Conservation (phyloP, 2,888 invertebrate species). For the Julus scandinavius region DNA sequence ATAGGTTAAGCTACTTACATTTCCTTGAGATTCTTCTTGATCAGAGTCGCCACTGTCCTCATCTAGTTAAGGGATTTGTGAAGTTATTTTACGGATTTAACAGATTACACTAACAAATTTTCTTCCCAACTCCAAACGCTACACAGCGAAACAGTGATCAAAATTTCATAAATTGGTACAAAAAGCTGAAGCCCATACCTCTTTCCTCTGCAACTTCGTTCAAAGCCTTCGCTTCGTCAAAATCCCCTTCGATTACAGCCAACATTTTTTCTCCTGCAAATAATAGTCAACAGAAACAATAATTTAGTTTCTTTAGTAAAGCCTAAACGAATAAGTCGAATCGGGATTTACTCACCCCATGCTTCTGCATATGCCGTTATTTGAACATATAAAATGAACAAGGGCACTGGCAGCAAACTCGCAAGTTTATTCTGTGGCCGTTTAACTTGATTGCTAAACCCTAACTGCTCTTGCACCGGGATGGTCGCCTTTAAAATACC, state of each 20-base stretch:
- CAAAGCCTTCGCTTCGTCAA: constrained; percentile 70
- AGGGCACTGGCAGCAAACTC: constrained; percentile 79
- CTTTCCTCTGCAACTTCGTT: constrained; percentile 59
- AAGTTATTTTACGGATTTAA: no score
- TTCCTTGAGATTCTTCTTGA: constrained; percentile 63
- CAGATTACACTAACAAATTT: no score
- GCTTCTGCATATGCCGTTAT: constrained; percentile 83
- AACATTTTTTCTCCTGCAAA: constrained; percentile 66
- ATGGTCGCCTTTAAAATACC: constrained; percentile 75
- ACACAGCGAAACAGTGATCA: no score
- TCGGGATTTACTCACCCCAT: constrained; percentile 66
- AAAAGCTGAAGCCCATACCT: constrained; percentile 60
- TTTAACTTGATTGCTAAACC: constrained; percentile 81
- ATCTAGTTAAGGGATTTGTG: constrained; percentile 62
- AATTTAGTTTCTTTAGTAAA: not conserved
- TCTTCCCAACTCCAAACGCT: no score
- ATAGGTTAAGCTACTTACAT: constrained; percentile 50
- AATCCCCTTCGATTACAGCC: constrained; percentile 66
- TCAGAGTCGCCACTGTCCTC: constrained; percentile 67
- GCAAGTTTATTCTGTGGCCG: constrained; percentile 81
- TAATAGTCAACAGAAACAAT: not conserved
- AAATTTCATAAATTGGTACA: no score
- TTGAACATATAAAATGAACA: constrained; percentile 89
- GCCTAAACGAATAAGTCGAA: constrained; percentile 51
- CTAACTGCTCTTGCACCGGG: constrained; percentile 88